Evolutionary conservation across 64 coral and sea anemone genomes (phyloP).

Genomic region (Montipora foliosa): DNA sequence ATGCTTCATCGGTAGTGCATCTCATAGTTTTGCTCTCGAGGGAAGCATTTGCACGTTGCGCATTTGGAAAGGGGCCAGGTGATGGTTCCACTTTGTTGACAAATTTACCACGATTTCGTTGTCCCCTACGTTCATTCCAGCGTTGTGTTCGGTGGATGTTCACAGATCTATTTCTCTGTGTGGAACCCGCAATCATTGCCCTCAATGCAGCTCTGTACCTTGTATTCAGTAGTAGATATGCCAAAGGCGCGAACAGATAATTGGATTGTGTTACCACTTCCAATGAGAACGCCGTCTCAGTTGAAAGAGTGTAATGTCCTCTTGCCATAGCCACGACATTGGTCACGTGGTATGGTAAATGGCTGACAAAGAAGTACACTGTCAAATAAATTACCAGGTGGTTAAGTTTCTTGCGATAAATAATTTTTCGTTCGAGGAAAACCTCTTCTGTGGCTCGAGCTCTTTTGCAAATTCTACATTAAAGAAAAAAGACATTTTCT

Average conservation of each 20-base stretch:
- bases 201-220: neutral
- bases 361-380: conserved; percentile 1
- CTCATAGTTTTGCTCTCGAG: too few species aligned
- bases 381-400: conserved; percentile 6
- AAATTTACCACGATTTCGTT: neutral
- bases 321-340: neutral
- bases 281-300: neutral
- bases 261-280: neutral
- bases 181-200: neutral
- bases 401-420: conserved; percentile 18
- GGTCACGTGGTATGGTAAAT: neutral
- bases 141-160: neutral
- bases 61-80: too few species aligned
- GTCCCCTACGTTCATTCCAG: neutral
- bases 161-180: too few species aligned
- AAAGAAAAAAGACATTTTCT: neutral
- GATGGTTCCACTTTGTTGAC: neutral
- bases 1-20: neutral
- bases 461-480: conserved; percentile 1
- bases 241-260: neutral
- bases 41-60: neutral
- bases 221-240: neutral
- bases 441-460: neutral
- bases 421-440: neutral
- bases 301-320: neutral